These are phyloP conservation scores for Myrmophylax atrothorax DNA, from an alignment of 2,113 vertebrate genomes.

Conservation along the genomic window DNA sequence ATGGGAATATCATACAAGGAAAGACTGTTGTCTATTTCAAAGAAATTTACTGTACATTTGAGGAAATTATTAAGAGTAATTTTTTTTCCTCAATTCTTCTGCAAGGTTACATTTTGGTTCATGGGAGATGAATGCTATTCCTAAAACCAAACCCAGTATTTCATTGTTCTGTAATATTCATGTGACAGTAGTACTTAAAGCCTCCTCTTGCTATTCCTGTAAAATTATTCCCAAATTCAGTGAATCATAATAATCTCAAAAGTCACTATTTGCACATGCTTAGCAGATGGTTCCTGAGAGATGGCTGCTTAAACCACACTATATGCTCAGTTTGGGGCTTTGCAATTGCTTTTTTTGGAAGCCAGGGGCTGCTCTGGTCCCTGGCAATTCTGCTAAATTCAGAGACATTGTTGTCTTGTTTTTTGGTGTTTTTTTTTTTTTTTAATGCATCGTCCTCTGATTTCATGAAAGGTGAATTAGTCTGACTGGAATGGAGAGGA, in stretches of 20 bases:
- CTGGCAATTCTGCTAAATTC: slow-evolving; percentile 21
- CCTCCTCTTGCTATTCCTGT: slow-evolving; percentile 6
- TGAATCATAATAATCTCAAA: slow-evolving; percentile 44
- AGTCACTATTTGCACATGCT: slow-evolving; percentile 59
- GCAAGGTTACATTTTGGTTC: not conserved
- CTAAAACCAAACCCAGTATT: not conserved
- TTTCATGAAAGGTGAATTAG: slow-evolving; percentile 10
- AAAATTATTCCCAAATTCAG: slow-evolving; percentile 23
- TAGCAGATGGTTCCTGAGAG: slow-evolving; percentile 55
- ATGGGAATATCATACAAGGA: slow-evolving; percentile 11
- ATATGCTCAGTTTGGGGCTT: slow-evolving; percentile 34
- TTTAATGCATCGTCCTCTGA: not conserved
- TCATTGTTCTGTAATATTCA: slow-evolving; percentile 7
- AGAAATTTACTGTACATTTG: slow-evolving; percentile 26
- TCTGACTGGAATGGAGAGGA: not conserved
- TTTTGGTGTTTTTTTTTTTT: not conserved
- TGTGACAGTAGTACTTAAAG: not conserved
- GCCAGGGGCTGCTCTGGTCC: slow-evolving; percentile 66
- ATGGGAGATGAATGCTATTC: not conserved
- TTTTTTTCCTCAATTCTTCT: not conserved
- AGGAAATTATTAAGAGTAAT: not conserved
- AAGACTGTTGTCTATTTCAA: not conserved
- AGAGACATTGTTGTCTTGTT: not conserved
- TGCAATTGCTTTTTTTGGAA: slow-evolving; percentile 66
- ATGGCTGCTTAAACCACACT: slow-evolving; percentile 39